Evolutionary conservation across 2,797 vertebrate species (phyloP), one percentile per base, ranked within the genome.

Genomic region (Pseudochaenichthys georgianus): DNA sequence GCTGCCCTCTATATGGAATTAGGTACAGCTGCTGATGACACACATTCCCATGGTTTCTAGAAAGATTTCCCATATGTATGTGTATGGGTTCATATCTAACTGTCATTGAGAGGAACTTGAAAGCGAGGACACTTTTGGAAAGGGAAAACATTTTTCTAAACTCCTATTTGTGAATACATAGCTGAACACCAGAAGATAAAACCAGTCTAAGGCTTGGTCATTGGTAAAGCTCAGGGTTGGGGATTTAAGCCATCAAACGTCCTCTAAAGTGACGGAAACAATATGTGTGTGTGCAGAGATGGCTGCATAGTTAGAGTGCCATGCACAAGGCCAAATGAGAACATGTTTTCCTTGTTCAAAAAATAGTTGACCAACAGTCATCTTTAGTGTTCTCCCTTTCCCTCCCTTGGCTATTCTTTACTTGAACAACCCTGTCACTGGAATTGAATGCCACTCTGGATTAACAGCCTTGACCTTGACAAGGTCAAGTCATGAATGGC

Each of bases 401-500:
- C 16, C 16, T 82, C 66, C 59, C 38, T n/a, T 16, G 38, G 62
- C 54, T 43, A 45, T 59, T 74, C 38, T 70, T 70, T 51, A 60
- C 63, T 77, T 42, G 73, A 83, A 69, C 66, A 70, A 66, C 58
- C 54, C 58, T 41, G 73, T 84, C 73, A 76, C n/a, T 64, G 64
- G 74, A 73, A 79, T 83, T 87, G 78, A 77, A 87, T 83, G 83
- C 81, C 77, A 73, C 72, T 82, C 64, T 69, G 73, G 71, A 77
- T 78, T 83, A 77, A 87, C 76, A 79, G 77, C 61, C 70, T 77
- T 84, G 80, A 89, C 93, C 92, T 93, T 94, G 88, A 85, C 84
- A 87, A 90, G 92, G 89, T 85, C 64, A 47, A 60, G 55, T 57
- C 16, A 45, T 75, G 54, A 72, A 61, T 67, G 46, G 77, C 86